These are phyloP conservation scores for Micromussa lordhowensis DNA, from an alignment of 92 coral and sea anemone species.

Conservation along the genomic window DNA sequence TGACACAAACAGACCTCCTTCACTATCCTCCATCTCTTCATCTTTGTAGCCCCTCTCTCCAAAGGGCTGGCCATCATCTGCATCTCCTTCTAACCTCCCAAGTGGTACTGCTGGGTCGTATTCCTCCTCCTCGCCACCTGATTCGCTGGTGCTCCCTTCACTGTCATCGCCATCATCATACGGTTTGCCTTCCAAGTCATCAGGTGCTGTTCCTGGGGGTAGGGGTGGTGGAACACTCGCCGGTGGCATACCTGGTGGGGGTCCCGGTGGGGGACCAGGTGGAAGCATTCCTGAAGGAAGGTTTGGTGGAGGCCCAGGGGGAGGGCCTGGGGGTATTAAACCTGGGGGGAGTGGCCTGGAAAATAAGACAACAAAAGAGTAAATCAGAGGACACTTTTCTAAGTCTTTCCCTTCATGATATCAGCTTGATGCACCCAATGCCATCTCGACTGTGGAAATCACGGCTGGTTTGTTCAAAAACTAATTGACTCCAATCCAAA, in stretches of 20 bases:
- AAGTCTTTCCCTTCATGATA: too few species aligned
- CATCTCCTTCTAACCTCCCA: conserved; percentile 56
- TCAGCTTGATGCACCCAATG: too few species aligned
- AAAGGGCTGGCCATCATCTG: conserved; percentile 27
- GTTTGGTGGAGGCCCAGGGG: conserved; percentile 80
- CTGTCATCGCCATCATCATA: conserved; percentile 73
- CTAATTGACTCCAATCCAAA: too few species aligned
- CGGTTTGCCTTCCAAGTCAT: conserved; percentile 47
- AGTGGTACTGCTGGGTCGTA: conserved; percentile 73
- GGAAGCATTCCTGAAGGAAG: conserved; percentile 74
- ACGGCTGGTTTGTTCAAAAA: too few species aligned
- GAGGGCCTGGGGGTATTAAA: conserved; percentile 90
- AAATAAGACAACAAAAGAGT: not conserved
- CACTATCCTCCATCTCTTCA: conserved; percentile 61
- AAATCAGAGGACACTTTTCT: too few species aligned
- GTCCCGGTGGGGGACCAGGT: conserved; percentile 82
- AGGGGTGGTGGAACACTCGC: conserved; percentile 65
- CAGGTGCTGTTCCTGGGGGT: conserved; percentile 75
- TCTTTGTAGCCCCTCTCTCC: conserved; percentile 40
- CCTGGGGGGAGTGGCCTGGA: conserved; percentile 77
- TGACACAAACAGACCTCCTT: conserved; percentile 17
- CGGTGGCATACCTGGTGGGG: conserved; percentile 77
- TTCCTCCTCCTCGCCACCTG: conserved; percentile 90
- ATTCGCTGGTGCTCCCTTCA: conserved; percentile 87
- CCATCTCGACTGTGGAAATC: too few species aligned